Conservation (phyloP, 2,888 invertebrate species). For the Leptinotarsa peninsularis region DNA sequence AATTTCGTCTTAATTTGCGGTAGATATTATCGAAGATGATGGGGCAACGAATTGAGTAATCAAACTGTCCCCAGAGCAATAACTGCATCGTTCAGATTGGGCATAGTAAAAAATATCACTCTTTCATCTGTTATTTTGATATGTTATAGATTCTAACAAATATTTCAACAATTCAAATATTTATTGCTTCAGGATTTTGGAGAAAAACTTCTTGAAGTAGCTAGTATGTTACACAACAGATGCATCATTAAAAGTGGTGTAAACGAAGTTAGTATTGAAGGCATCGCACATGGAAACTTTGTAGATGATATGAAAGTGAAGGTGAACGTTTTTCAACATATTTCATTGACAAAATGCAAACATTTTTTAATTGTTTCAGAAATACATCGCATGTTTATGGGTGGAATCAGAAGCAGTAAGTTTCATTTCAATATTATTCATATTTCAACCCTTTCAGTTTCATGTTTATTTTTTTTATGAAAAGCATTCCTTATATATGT, state of each 20-base stretch:
- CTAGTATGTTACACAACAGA: constrained; percentile 33
- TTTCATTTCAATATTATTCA: constrained; percentile 10
- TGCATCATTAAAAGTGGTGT: constrained; percentile 36
- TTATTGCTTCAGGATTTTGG: constrained; percentile 19
- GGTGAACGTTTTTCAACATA: constrained; percentile 20
- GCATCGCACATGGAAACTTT: constrained; percentile 32
- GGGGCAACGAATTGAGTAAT: too few species aligned
- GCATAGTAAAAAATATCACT: too few species aligned
- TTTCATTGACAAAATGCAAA: not conserved
- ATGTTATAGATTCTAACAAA: too few species aligned
- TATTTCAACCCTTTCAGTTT: too few species aligned
- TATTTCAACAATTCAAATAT: too few species aligned
- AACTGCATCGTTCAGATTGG: too few species aligned
- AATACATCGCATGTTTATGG: constrained; percentile 25
- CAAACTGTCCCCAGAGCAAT: too few species aligned
- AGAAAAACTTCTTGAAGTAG: constrained; percentile 10
- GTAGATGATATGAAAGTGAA: constrained; percentile 35
- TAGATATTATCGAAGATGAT: too few species aligned
- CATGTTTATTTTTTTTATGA: too few species aligned
- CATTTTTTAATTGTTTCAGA: constrained; percentile 21
- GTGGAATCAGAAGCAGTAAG: constrained; percentile 39
- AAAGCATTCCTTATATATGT: too few species aligned
- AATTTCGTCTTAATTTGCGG: too few species aligned
- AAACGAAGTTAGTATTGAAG: constrained; percentile 32
- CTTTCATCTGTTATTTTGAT: too few species aligned